Evolutionary conservation across 2,888 invertebrate genomes (phyloP), one percentile per base, ranked within the genome.

Genomic region (Apodemia zela): DNA sequence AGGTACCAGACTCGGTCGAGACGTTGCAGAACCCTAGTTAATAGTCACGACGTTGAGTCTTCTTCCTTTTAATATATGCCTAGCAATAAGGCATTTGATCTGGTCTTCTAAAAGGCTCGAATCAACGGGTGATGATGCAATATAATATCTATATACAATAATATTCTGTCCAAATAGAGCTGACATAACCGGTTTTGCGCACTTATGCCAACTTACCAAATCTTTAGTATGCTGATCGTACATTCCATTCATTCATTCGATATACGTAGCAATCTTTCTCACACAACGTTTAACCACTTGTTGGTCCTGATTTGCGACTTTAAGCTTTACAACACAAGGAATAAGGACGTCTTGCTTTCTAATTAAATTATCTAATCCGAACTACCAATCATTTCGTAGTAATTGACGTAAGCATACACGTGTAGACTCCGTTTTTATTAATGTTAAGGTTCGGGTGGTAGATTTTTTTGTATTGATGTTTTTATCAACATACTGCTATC

Each of bases 341-440:
- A 57, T 57, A 57, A 57, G 29, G 21, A 25, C 8, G 57, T 8
- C 29, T 29, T 8, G 18, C 13, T 57, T 57, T 3, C 15, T 57
- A 57, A 25, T 29, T 57, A 57, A 25, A 57, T 57, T 57, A 57
- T 57, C 57, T 57, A n/a, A 29, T 25, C 57, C 57, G 1, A 47
- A 47, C 17, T 17, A 17, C n/a, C 57, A 57, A 57, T 57, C 57
- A 29, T 29, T 57, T 57, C 57, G 57, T 29, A 57, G 57, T 57
- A 57, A 57, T 57, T 57, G 57, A 29, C 57, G 54, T 54, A 21
- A 54, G 54, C 54, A 29, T 54, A 54, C 54, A 54, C 54, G 54
- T 25, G 54, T 54, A 15, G 25, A 54, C 54, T 51, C 11, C 51
- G 25, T 25, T 54, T 54, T 54, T 54, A 25, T 54, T 54, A 54